A percentile compares a stretch with the other conserved stretches of the same genome.
These are phyloP conservation scores for Microtus oregoni DNA, from an alignment of 2,113 vertebrate species.

Conservation along the genomic window DNA sequence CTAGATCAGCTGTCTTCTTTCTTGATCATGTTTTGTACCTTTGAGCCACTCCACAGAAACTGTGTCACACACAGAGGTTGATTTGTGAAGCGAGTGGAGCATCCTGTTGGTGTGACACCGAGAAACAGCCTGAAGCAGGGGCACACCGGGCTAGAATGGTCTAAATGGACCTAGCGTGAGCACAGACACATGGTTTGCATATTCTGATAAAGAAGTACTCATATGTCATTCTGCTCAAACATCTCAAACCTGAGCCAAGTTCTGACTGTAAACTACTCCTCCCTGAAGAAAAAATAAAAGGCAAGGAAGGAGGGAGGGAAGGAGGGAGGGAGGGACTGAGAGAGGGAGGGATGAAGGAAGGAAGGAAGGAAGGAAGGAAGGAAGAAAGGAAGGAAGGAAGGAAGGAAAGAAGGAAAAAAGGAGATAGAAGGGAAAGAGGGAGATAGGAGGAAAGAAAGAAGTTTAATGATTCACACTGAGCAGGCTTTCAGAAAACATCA, in stretches of 20 bases:
- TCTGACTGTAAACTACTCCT: background rate
- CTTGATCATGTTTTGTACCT: background rate
- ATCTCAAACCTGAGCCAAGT: background rate
- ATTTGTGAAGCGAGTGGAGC: background rate
- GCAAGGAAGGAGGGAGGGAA: no score
- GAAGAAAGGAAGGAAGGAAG: no score
- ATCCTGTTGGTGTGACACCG: background rate
- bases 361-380: no score
- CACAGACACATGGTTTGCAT: background rate
- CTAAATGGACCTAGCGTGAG: background rate
- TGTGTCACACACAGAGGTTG: background rate
- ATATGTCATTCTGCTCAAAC: background rate
- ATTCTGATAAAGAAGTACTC: background rate
- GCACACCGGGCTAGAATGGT: background rate
- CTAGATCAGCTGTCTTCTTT: background rate
- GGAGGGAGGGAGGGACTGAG: background rate
- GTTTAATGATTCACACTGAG: background rate
- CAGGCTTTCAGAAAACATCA: background rate
- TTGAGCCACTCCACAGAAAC: background rate
- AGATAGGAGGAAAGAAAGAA: background rate
- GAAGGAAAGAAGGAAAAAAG: fast-evolving
- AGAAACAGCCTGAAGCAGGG: background rate
- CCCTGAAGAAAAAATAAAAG: no score
- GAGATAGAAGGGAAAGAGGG: background rate
- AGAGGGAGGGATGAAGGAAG: no score